Base-by-base conservation (phyloP, 1,140 invertebrate genomes). In the Pseudomyrmex sp. region DNA sequence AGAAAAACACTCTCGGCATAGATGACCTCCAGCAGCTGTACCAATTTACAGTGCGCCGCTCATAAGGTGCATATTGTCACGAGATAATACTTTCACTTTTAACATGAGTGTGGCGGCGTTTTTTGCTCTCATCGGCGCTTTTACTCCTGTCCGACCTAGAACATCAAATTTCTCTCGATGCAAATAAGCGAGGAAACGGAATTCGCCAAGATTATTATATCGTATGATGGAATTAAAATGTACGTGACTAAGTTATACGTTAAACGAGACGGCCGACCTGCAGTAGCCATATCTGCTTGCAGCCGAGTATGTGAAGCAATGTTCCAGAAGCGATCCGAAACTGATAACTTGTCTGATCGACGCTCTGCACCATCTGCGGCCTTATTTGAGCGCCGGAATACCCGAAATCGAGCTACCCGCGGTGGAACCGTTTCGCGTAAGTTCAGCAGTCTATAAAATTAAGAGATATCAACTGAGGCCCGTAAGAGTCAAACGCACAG, bases 241-340 rank as follows among this genome's bases (percentile, higher is more conserved):
- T 35, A 50, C 13, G 2, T 56, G 12, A 66, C 15, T 52, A 44
- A 44, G 18, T 12, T 18, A 18, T 20, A 23, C 26, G 7, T 54
- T 63, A 23, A 13, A 23, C 46, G n/a, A 48, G 23, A 15, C 8
- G 54, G 4, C 5, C 15, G 10, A 69, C 0, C 15, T 69, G 5
- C 23, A 72, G 54, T 50, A 63, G 77, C 35, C 10, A 46, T 59
- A 5, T 82, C 46, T 83, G 4, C 62, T 95, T 95, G 50, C 92
- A 97, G 96, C 96, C 15, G 95, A 95, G 66, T 97, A 97, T 88
- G 95, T 97, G 23, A 96, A 96, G 88, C 96, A 96, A 92, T 97
- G 96, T 87, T 95, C 95, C 50, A 95, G 95, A 82, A 95, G 94
- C 65, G 96, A 97, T 91, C 96, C 96, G 7, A 92, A 96, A 75